phyloP scores from a whole-genome alignment of 1,140 invertebrate genomes.

The Campodea augens region DNA sequence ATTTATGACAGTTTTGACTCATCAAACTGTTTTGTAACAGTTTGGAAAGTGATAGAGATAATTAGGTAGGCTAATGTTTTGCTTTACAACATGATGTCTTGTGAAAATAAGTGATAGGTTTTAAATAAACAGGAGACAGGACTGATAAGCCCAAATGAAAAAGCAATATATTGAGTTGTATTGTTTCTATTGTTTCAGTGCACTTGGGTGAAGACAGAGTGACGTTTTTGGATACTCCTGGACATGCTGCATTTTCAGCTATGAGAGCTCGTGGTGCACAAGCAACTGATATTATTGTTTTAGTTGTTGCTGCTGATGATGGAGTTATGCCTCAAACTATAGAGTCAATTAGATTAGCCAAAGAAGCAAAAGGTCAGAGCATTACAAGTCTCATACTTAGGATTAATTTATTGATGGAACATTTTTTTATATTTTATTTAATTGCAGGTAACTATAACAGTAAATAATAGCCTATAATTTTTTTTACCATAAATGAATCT shows the following conservation, averaged over 20 bases:
- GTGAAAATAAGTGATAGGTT: too few relatives aligned
- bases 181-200: slow-evolving; percentile 32
- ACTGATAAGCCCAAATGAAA: slow-evolving; percentile 3
- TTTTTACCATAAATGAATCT: too few relatives aligned
- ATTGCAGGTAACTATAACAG: too few relatives aligned
- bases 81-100: too few relatives aligned
- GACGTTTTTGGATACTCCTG: slow-evolving; percentile 98
- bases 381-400: too few relatives aligned
- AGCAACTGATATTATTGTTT: slow-evolving; percentile 83
- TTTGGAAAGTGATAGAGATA: too few relatives aligned
- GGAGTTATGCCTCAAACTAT: slow-evolving; percentile 95
- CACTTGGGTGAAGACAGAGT: slow-evolving; percentile 44
- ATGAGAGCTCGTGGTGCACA: slow-evolving; percentile 82
- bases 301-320: slow-evolving; percentile 97
- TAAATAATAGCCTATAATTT: slow-evolving; percentile 14
- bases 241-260: slow-evolving; percentile 85
- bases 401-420: too few relatives aligned
- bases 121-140: neutral
- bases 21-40: too few relatives aligned
- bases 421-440: too few relatives aligned
- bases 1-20: too few relatives aligned
- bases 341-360: slow-evolving; percentile 58
- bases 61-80: too few relatives aligned
- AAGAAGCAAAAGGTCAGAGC: slow-evolving; percentile 48
- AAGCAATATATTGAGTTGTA: slow-evolving; percentile 1